phyloP scores from a whole-genome alignment of 1,140 invertebrate genomes.

The Chymomyza costata region DNA sequence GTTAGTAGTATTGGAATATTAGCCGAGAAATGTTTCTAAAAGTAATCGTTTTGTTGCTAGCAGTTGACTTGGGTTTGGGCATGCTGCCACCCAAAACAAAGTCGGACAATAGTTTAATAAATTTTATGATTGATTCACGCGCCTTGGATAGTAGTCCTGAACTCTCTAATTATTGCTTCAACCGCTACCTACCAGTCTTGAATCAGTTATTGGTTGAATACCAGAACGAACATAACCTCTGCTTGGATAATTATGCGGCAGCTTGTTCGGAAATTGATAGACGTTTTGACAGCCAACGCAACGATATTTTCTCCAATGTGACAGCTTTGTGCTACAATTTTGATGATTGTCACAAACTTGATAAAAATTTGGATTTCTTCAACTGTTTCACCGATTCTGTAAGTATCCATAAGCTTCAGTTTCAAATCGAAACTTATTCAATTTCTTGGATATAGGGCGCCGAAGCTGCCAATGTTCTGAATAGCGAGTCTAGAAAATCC shows the following conservation, averaged over 20 bases:
- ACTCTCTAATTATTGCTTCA: no score
- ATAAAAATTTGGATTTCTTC: neutral
- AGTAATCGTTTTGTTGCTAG: no score
- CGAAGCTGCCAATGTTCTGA: neutral
- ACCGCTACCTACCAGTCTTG: constrained; percentile 20
- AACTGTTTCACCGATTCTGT: constrained; percentile 19
- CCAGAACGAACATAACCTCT: constrained; percentile 12
- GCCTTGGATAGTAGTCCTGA: no score
- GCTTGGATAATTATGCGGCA: constrained; percentile 4
- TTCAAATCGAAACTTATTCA: neutral
- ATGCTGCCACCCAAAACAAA: no score
- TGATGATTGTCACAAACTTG: constrained; percentile 6
- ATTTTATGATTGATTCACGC: no score
- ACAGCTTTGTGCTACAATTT: constrained; percentile 8
- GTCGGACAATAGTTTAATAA: no score
- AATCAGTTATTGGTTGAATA: constrained; percentile 8
- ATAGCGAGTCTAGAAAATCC: neutral
- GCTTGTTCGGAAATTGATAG: neutral
- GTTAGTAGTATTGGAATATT: no score
- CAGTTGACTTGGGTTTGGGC: no score
- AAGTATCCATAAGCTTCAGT: neutral
- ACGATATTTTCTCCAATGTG: neutral
- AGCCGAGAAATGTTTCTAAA: no score
- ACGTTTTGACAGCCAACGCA: neutral
- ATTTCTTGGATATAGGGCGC: neutral